Evolutionary conservation across 2,113 vertebrate genomes (phyloP), one percentile per base, ranked within the genome.

Genomic region (Saccopteryx leptura): DNA sequence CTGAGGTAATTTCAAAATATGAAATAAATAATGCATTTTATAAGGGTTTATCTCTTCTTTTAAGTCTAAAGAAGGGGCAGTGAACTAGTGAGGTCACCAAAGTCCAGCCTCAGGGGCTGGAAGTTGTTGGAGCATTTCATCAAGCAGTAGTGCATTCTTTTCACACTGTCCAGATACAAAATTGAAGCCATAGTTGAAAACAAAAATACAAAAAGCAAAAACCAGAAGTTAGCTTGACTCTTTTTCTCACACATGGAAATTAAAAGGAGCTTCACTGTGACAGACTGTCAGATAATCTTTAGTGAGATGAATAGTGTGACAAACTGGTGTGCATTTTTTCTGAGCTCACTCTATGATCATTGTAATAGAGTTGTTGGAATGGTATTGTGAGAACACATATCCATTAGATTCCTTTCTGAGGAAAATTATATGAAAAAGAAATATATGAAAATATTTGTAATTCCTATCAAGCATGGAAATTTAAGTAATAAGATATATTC

Each of bases 111-210:
- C 56, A 31, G 50, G n/a, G 4, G 21, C 61, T 74, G 39, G 19
- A 21, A 65, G 1, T 63, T 90, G 52, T 88, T 33, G 33, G 21
- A 68, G 56, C 5, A 80, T 52, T 56, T 71, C 63, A 7, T 46
- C 54, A 90, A 54, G 23, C 7, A 88, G 61, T 4, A 17, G 19
- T 31, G 5, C 82, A 46, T 74, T 52, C 33, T 80, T 28, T 65
- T 63, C 66, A 60, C 8, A 4, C 33, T 69, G 21, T 12, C 5
- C 23, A 75, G 24, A 33, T 69, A 52, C 33, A 11, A 88, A 72
- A 24, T 21, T 90, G 63, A 78, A 96, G 88, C 68, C 8, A 18
- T 69, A 75, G 63, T 96, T 88, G 23, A 76, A 96, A 97, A 87
- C 21, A 52, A 56, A 92, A 39, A 56, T 7, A 92, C 26, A 24